These are phyloP conservation scores for Tiliacea aurago DNA, from an alignment of 2,888 invertebrate genomes.

Conservation along the genomic window DNA sequence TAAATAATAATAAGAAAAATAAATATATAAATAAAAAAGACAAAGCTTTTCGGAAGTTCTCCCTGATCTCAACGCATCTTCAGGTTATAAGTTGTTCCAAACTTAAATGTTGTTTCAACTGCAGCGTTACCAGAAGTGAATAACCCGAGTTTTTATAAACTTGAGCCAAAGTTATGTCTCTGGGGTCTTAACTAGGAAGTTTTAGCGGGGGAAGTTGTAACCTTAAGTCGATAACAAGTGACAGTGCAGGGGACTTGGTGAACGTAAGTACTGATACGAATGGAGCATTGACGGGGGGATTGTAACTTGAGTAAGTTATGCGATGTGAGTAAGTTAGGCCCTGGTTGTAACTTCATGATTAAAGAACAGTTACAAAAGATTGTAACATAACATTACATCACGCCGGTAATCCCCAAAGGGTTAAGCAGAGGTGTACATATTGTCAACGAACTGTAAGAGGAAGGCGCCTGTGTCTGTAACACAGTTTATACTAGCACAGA, in stretches of 20 bases:
- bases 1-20: no score
- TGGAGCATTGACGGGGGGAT: slow-evolving; percentile 28
- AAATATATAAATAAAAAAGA: no score
- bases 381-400: no score
- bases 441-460: no score
- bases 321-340: slow-evolving; percentile 9
- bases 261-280: slow-evolving; percentile 35
- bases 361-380: slow-evolving; percentile 4
- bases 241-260: slow-evolving; percentile 29
- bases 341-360: slow-evolving; percentile 19
- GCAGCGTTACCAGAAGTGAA: slow-evolving; percentile 47
- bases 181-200: slow-evolving; percentile 49
- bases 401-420: no score
- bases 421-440: no score
- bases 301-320: slow-evolving; percentile 21
- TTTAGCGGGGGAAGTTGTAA: slow-evolving; percentile 54
- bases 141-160: slow-evolving; percentile 55
- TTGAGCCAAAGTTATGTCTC: slow-evolving; percentile 41
- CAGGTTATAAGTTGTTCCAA: slow-evolving; percentile 38
- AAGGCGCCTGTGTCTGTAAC: no score
- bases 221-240: slow-evolving; percentile 51
- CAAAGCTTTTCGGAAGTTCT: background rate
- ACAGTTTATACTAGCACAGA: no score
- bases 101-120: slow-evolving; percentile 40
- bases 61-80: slow-evolving; percentile 21